Evolutionary conservation across 2,888 invertebrate species (phyloP), one percentile per base, ranked within the genome.

Genomic region (Carterocephalus palaemon): DNA sequence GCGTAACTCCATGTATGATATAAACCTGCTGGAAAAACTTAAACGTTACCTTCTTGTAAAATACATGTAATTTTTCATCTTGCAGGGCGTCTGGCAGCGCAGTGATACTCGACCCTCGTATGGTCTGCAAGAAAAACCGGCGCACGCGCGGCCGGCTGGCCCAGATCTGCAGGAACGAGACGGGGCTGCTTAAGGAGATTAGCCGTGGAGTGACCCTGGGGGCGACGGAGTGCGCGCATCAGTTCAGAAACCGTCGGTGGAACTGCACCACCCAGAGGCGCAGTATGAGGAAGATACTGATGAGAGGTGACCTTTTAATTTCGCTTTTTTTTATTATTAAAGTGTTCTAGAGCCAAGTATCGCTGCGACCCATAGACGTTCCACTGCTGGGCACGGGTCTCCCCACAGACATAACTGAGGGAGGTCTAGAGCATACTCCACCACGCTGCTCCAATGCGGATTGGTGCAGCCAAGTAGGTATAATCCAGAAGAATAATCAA

Each of bases 121-220:
- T 94, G 83, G 92, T 96, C 67, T 97, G 97, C 88, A 93, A 95
- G 77, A 95, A 95, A 83, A 92, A 93, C 57, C 89, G 93, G 49
- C 90, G 93, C 58, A 82, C 94, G 59, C 89, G 92, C 59, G 92
- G 95, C 52, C 92, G 93, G 65, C 88, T 94, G 69, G 91, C 92
- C 16, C 92, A 94, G 69, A 93, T 94, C 71, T 97, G 97, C 82
- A 91, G 92, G 58, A 94, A 94, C 81, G 95, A 96, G 79, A 85
- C 84, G n/a, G 85, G 82, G 1, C 89, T 97, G 38, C 88, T 97
- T 54, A 91, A 92, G 67, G 94, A 95, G 81, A 95, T 97, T 67
- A 90, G 92, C 45, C 91, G 91, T 63, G 97, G 97, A 12, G 94
- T 96, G 48, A 90, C 92, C 59, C 86, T 94, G 51, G 95, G 94